Percentiles rank a stretch among this genome's conserved stretches.
These are phyloP conservation scores for Tympanuchus pallidicinctus DNA, from an alignment of 2,113 vertebrate genomes.

Conservation along the genomic window DNA sequence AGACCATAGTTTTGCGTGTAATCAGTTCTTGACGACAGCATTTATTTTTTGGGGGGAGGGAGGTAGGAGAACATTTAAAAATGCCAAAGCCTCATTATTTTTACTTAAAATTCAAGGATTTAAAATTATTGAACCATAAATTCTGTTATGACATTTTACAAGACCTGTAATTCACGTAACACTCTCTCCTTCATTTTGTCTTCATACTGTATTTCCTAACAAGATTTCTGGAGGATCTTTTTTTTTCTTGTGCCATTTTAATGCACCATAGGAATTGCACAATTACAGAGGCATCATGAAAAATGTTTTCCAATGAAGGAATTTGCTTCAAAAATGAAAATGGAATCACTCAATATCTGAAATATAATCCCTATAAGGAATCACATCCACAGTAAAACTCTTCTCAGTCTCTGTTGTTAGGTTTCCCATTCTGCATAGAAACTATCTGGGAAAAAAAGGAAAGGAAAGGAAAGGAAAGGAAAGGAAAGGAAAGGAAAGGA, in stretches of 20 bases:
- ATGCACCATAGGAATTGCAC: neutral
- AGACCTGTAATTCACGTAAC: neutral
- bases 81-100: neutral
- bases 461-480: neutral
- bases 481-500: neutral
- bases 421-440: neutral
- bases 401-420: neutral
- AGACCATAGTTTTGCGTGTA: neutral
- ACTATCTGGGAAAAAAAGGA: neutral
- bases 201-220: neutral
- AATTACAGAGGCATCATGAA: neutral
- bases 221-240: neutral
- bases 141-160: neutral
- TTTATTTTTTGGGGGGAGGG: neutral
- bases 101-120: neutral
- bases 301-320: neutral
- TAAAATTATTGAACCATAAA: neutral
- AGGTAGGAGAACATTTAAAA: neutral
- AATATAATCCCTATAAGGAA: neutral
- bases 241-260: neutral
- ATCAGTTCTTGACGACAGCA: neutral
- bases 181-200: neutral
- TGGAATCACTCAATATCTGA: neutral
- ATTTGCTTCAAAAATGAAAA: neutral
- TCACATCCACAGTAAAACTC: neutral